These are phyloP conservation scores for Leucania comma DNA, from an alignment of 2,888 invertebrate species.

Conservation along the genomic window DNA sequence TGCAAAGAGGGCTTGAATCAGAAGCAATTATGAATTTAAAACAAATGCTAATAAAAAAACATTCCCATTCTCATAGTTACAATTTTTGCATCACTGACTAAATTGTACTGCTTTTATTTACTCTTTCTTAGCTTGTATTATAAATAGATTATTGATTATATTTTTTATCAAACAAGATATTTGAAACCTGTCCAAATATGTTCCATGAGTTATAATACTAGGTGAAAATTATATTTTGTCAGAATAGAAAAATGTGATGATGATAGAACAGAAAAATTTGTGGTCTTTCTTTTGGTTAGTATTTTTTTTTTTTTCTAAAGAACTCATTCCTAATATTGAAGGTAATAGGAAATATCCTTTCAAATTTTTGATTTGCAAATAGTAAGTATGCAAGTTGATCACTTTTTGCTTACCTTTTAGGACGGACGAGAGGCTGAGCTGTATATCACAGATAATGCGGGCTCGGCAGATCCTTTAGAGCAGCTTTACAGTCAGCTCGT, in stretches of 20 bases:
- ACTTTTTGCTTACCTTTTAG: constrained; percentile 83
- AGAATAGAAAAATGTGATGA: constrained; percentile 5
- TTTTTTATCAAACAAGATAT: constrained; percentile 24
- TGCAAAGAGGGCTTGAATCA: constrained; percentile 15
- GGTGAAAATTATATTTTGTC: constrained; percentile 53
- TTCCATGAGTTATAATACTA: constrained; percentile 59
- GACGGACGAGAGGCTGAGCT: constrained; percentile 91
- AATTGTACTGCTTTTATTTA: constrained; percentile 26
- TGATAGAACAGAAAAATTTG: constrained; percentile 10
- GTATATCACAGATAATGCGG: constrained; percentile 91
- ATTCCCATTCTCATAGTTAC: constrained; percentile 30
- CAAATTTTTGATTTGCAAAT: constrained; percentile 13
- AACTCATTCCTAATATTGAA: constrained; percentile 10
- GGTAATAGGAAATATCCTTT: not conserved
- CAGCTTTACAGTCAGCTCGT: constrained; percentile 90
- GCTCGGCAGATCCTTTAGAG: constrained; percentile 89
- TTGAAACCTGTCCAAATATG: constrained; percentile 39
- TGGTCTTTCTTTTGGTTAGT: not conserved
- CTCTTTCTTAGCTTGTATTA: not conserved
- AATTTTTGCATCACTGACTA: constrained; percentile 52
- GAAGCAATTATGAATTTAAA: constrained; percentile 21
- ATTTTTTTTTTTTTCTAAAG: constrained; percentile 17
- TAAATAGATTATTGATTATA: constrained; percentile 9
- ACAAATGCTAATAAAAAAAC: constrained; percentile 45
- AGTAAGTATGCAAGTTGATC: constrained; percentile 2